Conservation (phyloP, 2,797 vertebrate genomes). For the Smutsia gigantea region DNA sequence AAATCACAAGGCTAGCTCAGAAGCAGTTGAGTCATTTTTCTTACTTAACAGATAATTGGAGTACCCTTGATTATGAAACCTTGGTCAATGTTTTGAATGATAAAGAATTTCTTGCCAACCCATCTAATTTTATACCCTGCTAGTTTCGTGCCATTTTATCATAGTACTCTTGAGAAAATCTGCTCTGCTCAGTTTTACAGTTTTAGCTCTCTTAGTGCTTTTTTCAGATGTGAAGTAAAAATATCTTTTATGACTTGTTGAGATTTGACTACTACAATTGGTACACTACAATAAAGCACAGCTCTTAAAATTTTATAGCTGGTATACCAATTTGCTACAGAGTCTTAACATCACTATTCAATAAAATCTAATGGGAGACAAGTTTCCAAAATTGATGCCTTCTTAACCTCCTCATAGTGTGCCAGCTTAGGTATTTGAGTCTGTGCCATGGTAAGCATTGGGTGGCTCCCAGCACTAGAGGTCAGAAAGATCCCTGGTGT, state of each 20-base stretch:
- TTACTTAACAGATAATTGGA: constrained; percentile 14
- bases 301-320: constrained; percentile 19
- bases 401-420: neutral
- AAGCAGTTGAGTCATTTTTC: neutral
- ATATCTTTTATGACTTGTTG: neutral
- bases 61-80: neutral
- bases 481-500: neutral
- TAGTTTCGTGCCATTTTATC: constrained; percentile 30
- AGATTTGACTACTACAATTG: neutral
- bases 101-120: neutral
- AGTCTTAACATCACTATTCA: neutral
- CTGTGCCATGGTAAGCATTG: constrained; percentile 27
- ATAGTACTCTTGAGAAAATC: neutral
- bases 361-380: constrained; percentile 20
- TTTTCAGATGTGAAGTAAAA: constrained; percentile 43
- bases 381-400: constrained; percentile 32
- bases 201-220: constrained; percentile 8
- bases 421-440: constrained; percentile 26
- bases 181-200: neutral
- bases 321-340: neutral
- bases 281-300: neutral
- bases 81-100: neutral
- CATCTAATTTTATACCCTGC: neutral
- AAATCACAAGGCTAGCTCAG: neutral
- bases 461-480: neutral